Percentiles rank a stretch among this genome's conserved stretches.
Evolutionary conservation across 2,797 vertebrate species (phyloP).

Genomic region (Tolypeutes matacus): DNA sequence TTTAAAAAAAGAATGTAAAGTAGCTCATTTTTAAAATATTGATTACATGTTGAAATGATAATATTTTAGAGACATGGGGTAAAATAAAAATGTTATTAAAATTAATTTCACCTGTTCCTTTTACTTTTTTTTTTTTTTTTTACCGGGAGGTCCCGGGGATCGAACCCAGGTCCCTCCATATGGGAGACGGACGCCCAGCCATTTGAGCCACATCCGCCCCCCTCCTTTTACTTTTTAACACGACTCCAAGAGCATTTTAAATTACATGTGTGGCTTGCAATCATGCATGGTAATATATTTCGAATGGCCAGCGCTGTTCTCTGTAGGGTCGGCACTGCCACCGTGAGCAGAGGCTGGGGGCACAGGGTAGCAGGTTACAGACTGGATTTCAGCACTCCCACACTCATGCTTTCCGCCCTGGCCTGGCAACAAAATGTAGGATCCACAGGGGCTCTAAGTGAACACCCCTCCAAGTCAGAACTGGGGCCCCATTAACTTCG

Average conservation of each 20-base stretch:
- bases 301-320: not conserved
- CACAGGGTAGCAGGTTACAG: not conserved
- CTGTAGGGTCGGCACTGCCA: not conserved
- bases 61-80: not conserved
- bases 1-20: not conserved
- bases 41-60: not conserved
- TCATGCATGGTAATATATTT: too few species aligned
- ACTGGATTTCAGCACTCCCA: not conserved
- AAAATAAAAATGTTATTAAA: not conserved
- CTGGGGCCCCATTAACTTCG: not conserved
- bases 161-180: too few species aligned
- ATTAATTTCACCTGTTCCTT: too few species aligned
- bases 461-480: not conserved
- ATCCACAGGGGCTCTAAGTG: not conserved
- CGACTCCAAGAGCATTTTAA: not conserved
- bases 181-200: too few species aligned
- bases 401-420: not conserved
- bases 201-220: too few species aligned
- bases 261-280: fast-evolving
- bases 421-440: not conserved
- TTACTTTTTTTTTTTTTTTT: too few species aligned
- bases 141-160: too few species aligned
- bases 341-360: not conserved
- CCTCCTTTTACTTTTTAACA: too few species aligned
- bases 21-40: not conserved